Evolutionary conservation across 2,888 invertebrate genomes (phyloP).

Genomic region (Andrena bicolor): DNA sequence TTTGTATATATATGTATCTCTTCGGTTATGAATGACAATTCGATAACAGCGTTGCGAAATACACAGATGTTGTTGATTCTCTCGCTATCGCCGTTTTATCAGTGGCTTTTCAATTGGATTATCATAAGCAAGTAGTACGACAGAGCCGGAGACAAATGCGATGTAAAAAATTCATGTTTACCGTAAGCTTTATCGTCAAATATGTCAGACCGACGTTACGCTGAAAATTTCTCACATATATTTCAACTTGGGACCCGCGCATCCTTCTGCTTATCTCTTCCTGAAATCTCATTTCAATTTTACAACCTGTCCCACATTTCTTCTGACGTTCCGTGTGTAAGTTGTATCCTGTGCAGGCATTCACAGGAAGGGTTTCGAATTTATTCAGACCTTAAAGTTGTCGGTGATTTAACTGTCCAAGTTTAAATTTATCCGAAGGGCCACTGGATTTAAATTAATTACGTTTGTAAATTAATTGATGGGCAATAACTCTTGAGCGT

Average conservation of each 20-base stretch:
- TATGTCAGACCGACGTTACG: neutral
- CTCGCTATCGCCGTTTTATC: constrained; percentile 15
- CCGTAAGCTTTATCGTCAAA: neutral
- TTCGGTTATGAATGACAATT: constrained; percentile 16
- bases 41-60: constrained; percentile 19
- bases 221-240: constrained; percentile 20
- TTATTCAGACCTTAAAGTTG: neutral
- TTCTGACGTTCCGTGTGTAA: neutral
- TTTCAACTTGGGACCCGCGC: constrained; percentile 23
- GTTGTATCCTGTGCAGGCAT: neutral
- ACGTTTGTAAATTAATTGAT: too few species aligned
- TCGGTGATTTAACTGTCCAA: too few species aligned
- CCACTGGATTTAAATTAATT: too few species aligned
- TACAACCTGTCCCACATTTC: constrained; percentile 28
- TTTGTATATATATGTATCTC: neutral
- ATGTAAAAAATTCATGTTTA: constrained; percentile 8
- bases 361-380: neutral
- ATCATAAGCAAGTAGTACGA: constrained; percentile 1
- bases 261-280: constrained; percentile 41
- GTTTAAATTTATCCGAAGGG: too few species aligned
- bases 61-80: constrained; percentile 11
- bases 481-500: too few species aligned
- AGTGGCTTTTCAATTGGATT: constrained; percentile 16
- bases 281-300: constrained; percentile 49
- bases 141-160: neutral